phyloP scores from a whole-genome alignment of 2,113 vertebrate genomes.

The Dipodomys stephensi region DNA sequence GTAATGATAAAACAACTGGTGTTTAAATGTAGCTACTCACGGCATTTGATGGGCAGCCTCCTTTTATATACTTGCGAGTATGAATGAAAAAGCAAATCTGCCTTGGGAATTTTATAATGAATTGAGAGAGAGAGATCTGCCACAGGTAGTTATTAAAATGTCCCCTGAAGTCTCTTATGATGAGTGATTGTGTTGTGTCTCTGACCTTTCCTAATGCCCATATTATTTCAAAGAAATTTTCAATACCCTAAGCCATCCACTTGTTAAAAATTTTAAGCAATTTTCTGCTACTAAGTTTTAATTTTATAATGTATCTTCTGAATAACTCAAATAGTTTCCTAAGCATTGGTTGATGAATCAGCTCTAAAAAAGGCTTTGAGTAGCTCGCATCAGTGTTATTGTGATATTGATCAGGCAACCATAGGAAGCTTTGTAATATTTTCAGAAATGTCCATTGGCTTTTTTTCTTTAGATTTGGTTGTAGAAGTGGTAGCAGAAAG shows the following conservation, averaged over 20 bases:
- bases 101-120: constrained; percentile 79
- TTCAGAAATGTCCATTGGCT: background rate
- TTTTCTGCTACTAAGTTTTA: constrained; percentile 60
- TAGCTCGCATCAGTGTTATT: background rate
- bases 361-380: background rate
- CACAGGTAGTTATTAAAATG: constrained; percentile 82
- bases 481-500: background rate
- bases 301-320: constrained; percentile 58
- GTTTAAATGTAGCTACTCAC: constrained; percentile 49
- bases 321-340: constrained; percentile 65
- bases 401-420: background rate
- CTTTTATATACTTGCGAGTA: constrained; percentile 72
- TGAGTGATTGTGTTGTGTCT: constrained; percentile 73
- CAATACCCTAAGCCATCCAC: constrained; percentile 64
- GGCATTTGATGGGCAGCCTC: constrained; percentile 56
- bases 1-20: constrained; percentile 52
- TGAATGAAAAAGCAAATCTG: constrained; percentile 73
- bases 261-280: constrained; percentile 68
- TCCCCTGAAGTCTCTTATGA: constrained; percentile 80
- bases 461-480: constrained; percentile 56
- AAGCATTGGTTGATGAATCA: constrained; percentile 62
- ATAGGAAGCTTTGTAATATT: constrained; percentile 23
- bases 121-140: constrained; percentile 71
- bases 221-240: constrained; percentile 67
- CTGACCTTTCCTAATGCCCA: constrained; percentile 75